phyloP scores from a whole-genome alignment of 2,888 invertebrate genomes.

The Buathra laborator region DNA sequence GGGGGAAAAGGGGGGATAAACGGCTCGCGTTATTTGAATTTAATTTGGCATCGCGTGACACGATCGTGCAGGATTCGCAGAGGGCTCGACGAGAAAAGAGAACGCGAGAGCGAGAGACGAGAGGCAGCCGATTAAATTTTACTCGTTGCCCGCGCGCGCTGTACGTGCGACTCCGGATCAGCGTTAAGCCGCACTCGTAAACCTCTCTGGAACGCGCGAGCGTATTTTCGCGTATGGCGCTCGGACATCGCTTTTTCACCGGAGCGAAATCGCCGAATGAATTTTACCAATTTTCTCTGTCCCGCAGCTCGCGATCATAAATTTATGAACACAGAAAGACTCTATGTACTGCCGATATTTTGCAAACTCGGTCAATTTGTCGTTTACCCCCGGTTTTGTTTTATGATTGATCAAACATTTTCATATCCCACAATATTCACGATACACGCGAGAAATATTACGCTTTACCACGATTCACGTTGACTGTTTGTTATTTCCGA shows the following conservation, averaged over 20 bases:
- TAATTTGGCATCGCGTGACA: slow-evolving; percentile 66
- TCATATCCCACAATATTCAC: not conserved
- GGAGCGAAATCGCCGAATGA: slow-evolving; percentile 15
- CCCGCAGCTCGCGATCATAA: slow-evolving; percentile 25
- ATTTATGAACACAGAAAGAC: slow-evolving; percentile 20
- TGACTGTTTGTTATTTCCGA: not conserved
- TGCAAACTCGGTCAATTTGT: not conserved
- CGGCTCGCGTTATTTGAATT: slow-evolving; percentile 73
- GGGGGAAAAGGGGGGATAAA: slow-evolving; percentile 61
- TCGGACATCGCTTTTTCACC: slow-evolving; percentile 20
- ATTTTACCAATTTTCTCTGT: slow-evolving; percentile 48
- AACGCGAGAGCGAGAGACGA: slow-evolving; percentile 18
- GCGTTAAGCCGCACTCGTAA: slow-evolving; percentile 64
- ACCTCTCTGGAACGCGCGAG: slow-evolving; percentile 35
- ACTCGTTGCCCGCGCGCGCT: slow-evolving; percentile 38
- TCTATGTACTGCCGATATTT: not conserved
- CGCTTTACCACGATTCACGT: not conserved
- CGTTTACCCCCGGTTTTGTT: not conserved
- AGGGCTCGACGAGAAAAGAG: slow-evolving; percentile 37
- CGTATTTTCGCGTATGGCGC: slow-evolving; percentile 12
- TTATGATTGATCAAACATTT: not conserved
- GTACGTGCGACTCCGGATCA: slow-evolving; percentile 59
- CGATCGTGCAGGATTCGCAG: not conserved
- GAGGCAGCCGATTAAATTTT: slow-evolving; percentile 58
- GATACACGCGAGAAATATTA: not conserved